Evolutionary conservation across 2,888 invertebrate species (phyloP).

Genomic region (Aquatica leii): DNA sequence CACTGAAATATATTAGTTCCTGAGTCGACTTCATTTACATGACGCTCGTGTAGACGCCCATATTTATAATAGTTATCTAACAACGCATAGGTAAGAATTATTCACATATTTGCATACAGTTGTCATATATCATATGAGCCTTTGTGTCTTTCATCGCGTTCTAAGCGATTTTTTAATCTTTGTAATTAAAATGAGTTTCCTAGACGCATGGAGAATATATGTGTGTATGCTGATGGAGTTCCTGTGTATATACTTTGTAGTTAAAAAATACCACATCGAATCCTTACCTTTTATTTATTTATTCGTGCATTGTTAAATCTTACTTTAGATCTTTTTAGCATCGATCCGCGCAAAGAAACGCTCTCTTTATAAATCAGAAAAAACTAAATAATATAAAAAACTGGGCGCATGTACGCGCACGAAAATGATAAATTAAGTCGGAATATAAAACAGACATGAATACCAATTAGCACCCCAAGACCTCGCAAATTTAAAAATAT

Average conservation of each 20-base stretch:
- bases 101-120: slow-evolving; percentile 56
- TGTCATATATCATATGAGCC: slow-evolving; percentile 54
- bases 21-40: slow-evolving; percentile 43
- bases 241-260: slow-evolving; percentile 31
- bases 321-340: slow-evolving; percentile 3
- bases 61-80: slow-evolving; percentile 58
- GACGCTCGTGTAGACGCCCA: slow-evolving; percentile 40
- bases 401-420: neutral
- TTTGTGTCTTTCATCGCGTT: slow-evolving; percentile 58
- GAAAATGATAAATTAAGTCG: slow-evolving; percentile 11
- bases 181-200: slow-evolving; percentile 61
- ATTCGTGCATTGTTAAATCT: slow-evolving; percentile 23
- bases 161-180: slow-evolving; percentile 59
- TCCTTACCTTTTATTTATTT: slow-evolving; percentile 37
- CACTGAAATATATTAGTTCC: slow-evolving; percentile 61
- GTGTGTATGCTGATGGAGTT: slow-evolving; percentile 42
- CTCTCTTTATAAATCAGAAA: neutral
- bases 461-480: slow-evolving; percentile 13
- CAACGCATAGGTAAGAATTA: slow-evolving; percentile 58
- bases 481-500: slow-evolving; percentile 13
- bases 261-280: slow-evolving; percentile 38
- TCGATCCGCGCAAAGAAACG: too few relatives aligned
- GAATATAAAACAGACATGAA: slow-evolving; percentile 10
- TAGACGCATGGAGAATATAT: slow-evolving; percentile 47
- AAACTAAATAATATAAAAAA: neutral